A percentile compares a stretch with the other conserved stretches of the same genome.
Evolutionary conservation across 1,140 invertebrate genomes (phyloP).

Genomic region (Dreissena rostriformis): DNA sequence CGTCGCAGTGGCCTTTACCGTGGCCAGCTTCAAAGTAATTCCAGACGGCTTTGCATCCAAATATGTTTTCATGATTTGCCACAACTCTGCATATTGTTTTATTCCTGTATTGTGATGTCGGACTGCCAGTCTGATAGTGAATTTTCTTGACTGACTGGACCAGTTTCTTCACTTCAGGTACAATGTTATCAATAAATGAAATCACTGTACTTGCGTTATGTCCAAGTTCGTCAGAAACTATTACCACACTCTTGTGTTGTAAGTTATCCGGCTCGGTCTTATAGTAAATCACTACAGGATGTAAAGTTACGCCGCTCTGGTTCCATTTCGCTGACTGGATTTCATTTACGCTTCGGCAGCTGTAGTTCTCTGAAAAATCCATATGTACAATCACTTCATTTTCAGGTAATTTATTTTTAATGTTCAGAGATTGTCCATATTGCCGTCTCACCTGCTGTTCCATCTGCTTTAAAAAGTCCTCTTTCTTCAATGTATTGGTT

Average conservation of each 20-base stretch:
- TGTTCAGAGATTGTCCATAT: constrained; percentile 39
- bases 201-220: constrained; percentile 47
- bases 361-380: constrained; percentile 65
- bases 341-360: constrained; percentile 54
- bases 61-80: constrained; percentile 32
- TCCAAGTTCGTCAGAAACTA: constrained; percentile 55
- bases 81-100: constrained; percentile 39
- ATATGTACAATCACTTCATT: constrained; percentile 59
- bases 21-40: constrained; percentile 52
- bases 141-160: constrained; percentile 5
- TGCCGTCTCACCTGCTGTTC: constrained; percentile 32
- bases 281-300: constrained; percentile 54
- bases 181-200: constrained; percentile 31
- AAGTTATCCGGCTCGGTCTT: background rate
- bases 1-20: constrained; percentile 56
- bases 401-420: constrained; percentile 54
- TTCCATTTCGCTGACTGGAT: constrained; percentile 64
- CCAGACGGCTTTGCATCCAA: constrained; percentile 42
- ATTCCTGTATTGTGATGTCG: constrained; percentile 55
- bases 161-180: constrained; percentile 34
- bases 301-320: constrained; percentile 38
- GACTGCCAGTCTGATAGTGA: constrained; percentile 54
- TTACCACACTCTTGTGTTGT: constrained; percentile 50
- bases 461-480: constrained; percentile 37
- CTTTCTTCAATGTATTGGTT: constrained; percentile 6